phyloP scores from a whole-genome alignment of 1,140 invertebrate genomes.

The Drosophila lini region DNA sequence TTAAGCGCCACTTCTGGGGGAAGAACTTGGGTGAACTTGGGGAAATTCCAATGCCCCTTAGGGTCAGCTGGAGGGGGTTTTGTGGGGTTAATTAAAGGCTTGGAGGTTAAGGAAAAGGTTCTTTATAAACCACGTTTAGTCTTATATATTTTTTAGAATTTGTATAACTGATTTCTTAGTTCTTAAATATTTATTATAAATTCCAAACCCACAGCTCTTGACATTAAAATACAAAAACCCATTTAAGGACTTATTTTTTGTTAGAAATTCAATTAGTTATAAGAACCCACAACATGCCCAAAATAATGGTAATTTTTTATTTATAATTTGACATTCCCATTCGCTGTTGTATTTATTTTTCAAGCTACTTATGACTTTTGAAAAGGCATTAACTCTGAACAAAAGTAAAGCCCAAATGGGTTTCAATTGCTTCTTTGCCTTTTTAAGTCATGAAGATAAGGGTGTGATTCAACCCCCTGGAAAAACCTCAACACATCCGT shows the following conservation, averaged over 20 bases:
- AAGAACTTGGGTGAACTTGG: constrained; percentile 17
- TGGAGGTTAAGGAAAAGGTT: background rate
- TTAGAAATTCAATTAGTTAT: background rate
- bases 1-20: constrained; percentile 40
- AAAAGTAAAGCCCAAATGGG: constrained; percentile 11
- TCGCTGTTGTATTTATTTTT: background rate
- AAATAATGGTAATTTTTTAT: background rate
- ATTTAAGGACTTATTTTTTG: background rate
- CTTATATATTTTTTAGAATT: background rate
- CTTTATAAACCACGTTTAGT: background rate
- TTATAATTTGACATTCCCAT: constrained; percentile 6
- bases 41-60: constrained; percentile 12
- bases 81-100: background rate
- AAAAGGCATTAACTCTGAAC: background rate
- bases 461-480: constrained; percentile 19
- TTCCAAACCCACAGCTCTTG: background rate
- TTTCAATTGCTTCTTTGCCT: constrained; percentile 7
- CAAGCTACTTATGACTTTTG: constrained; percentile 16
- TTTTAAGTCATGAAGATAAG: constrained; percentile 1
- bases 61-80: background rate
- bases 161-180: accelerated
- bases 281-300: background rate
- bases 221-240: background rate
- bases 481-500: constrained; percentile 5
- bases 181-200: background rate